A percentile compares a stretch with the other conserved stretches of the same genome.
phyloP scores from a whole-genome alignment of 2,888 invertebrate species.

The Leucophora obtusa region DNA sequence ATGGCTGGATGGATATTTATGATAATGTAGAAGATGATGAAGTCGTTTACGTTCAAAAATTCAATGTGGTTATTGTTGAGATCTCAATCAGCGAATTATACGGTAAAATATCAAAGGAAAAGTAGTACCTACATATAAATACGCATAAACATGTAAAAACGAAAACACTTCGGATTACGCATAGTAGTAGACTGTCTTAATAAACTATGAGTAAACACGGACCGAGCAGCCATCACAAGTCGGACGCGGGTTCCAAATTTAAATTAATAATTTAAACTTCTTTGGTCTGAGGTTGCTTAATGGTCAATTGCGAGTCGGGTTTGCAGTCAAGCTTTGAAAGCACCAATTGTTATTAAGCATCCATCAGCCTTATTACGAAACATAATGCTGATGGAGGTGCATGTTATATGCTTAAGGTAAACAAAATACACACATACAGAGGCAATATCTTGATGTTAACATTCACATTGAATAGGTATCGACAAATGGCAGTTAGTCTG shows the following conservation, averaged over 20 bases:
- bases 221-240: too few relatives aligned
- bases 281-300: slow-evolving; percentile 10
- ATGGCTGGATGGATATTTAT: slow-evolving; percentile 52
- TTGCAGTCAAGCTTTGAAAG: slow-evolving; percentile 25
- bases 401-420: neutral
- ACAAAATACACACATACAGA: neutral
- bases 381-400: neutral
- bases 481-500: slow-evolving; percentile 43
- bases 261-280: neutral
- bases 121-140: neutral
- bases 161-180: too few relatives aligned
- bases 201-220: too few relatives aligned
- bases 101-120: slow-evolving; percentile 47
- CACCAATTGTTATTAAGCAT: slow-evolving; percentile 46
- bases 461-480: slow-evolving; percentile 48
- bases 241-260: too few relatives aligned
- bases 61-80: slow-evolving; percentile 50
- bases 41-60: slow-evolving; percentile 50
- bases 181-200: too few relatives aligned
- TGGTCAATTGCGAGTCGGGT: slow-evolving; percentile 38
- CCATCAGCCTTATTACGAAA: slow-evolving; percentile 7
- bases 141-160: neutral
- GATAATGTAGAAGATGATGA: slow-evolving; percentile 50
- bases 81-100: slow-evolving; percentile 51
- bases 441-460: slow-evolving; percentile 7